phyloP scores from a whole-genome alignment of 2,888 invertebrate species.

The Ophioninae sp. region DNA sequence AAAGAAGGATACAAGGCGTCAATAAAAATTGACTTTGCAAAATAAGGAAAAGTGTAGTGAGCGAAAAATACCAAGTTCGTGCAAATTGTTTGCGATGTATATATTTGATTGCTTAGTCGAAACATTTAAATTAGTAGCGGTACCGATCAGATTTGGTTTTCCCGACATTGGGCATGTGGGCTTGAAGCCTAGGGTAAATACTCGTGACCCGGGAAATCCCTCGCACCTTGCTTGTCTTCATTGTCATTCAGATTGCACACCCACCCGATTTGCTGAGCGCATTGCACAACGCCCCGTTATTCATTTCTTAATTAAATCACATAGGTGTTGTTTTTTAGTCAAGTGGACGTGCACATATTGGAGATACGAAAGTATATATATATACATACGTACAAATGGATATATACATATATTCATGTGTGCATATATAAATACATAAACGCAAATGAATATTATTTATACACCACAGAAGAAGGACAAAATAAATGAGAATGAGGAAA shows the following conservation, averaged over 20 bases:
- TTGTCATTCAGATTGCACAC: conserved; percentile 38
- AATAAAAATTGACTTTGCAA: no score
- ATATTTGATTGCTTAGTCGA: not conserved
- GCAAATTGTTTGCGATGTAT: not conserved
- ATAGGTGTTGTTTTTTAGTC: not conserved
- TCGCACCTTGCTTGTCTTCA: conserved; percentile 57
- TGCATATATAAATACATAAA: not conserved
- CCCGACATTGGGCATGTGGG: conserved; percentile 8
- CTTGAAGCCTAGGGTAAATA: not conserved
- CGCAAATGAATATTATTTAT: not conserved
- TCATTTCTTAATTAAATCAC: not conserved
- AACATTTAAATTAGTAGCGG: not conserved
- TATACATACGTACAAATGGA: not conserved
- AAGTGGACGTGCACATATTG: not conserved
- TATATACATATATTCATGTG: no score
- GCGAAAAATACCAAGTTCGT: not conserved
- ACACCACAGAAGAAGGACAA: not conserved
- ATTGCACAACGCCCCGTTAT: conserved; percentile 19
- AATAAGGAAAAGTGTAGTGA: no score
- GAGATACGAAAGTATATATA: not conserved
- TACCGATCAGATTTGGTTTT: not conserved
- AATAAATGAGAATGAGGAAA: conserved; percentile 42
- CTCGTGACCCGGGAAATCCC: conserved; percentile 38
- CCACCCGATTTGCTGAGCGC: conserved; percentile 16
- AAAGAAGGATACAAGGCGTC: no score